Conservation (phyloP, 1,140 invertebrate genomes). For the Elymnias hypermnestra region DNA sequence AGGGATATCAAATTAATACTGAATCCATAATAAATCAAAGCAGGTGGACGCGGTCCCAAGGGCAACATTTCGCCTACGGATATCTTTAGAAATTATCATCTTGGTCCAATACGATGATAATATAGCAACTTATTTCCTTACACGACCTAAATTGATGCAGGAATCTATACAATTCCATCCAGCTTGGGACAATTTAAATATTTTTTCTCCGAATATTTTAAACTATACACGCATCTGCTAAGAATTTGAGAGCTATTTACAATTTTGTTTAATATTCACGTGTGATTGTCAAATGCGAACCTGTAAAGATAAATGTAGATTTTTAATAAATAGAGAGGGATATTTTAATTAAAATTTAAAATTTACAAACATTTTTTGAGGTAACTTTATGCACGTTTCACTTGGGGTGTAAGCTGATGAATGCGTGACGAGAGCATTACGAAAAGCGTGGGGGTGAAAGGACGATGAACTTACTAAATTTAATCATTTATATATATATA, state of each 20-base stretch:
- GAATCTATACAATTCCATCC: slow-evolving; percentile 35
- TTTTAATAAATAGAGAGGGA: too few relatives aligned
- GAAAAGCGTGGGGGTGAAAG: too few relatives aligned
- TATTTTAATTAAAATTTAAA: too few relatives aligned
- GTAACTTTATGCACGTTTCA: too few relatives aligned
- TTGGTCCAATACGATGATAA: slow-evolving; percentile 37
- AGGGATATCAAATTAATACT: slow-evolving; percentile 75
- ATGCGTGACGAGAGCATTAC: too few relatives aligned
- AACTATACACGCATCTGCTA: slow-evolving; percentile 22
- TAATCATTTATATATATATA: too few relatives aligned
- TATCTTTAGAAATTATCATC: slow-evolving; percentile 67
- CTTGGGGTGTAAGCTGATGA: too few relatives aligned
- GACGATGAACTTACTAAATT: too few relatives aligned
- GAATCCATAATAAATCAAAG: slow-evolving; percentile 75
- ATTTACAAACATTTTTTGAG: too few relatives aligned
- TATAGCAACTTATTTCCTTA: slow-evolving; percentile 26
- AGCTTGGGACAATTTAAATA: slow-evolving; percentile 21
- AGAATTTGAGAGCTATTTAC: not conserved
- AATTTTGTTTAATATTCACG: too few relatives aligned
- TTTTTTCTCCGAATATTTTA: slow-evolving; percentile 20
- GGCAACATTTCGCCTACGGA: slow-evolving; percentile 64
- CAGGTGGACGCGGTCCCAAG: slow-evolving; percentile 66
- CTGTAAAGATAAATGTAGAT: too few relatives aligned
- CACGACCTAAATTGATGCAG: slow-evolving; percentile 29
- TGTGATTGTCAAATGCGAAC: too few relatives aligned